These are phyloP conservation scores for Cervus canadensis DNA, from an alignment of 2,113 vertebrate species.

Conservation along the genomic window DNA sequence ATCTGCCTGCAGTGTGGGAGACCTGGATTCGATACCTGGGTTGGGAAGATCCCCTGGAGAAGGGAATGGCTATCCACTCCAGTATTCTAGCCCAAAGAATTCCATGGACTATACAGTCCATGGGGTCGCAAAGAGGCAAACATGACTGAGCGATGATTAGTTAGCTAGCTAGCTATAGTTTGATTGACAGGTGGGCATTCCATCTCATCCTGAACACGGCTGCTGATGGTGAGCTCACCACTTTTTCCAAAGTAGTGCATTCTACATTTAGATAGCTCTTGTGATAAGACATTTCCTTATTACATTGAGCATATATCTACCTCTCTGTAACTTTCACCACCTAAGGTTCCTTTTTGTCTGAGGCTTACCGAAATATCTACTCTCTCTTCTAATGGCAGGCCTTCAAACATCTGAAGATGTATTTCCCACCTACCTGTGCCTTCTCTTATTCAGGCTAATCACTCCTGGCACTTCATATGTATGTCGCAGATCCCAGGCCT, in stretches of 20 bases:
- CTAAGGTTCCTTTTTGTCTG: background rate
- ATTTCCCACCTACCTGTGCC: background rate
- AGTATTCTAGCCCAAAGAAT: background rate
- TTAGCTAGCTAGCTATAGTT: background rate
- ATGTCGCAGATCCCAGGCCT: background rate
- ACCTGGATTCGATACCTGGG: background rate
- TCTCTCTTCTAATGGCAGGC: background rate
- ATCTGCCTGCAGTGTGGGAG: background rate
- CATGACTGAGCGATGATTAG: background rate
- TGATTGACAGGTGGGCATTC: background rate
- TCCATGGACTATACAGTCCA: background rate
- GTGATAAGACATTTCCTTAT: slow-evolving; percentile 25
- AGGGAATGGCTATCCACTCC: background rate
- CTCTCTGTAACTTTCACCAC: background rate
- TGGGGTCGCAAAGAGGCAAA: background rate
- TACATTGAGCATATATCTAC: background rate
- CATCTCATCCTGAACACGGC: background rate
- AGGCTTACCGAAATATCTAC: background rate
- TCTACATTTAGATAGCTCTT: background rate
- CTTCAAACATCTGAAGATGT: background rate
- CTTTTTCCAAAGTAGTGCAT: background rate
- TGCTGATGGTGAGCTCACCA: background rate
- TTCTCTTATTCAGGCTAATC: background rate
- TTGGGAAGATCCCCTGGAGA: background rate
- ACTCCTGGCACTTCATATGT: background rate